phyloP scores from a whole-genome alignment of 1,140 invertebrate species.

The Laodelphax striatellus region DNA sequence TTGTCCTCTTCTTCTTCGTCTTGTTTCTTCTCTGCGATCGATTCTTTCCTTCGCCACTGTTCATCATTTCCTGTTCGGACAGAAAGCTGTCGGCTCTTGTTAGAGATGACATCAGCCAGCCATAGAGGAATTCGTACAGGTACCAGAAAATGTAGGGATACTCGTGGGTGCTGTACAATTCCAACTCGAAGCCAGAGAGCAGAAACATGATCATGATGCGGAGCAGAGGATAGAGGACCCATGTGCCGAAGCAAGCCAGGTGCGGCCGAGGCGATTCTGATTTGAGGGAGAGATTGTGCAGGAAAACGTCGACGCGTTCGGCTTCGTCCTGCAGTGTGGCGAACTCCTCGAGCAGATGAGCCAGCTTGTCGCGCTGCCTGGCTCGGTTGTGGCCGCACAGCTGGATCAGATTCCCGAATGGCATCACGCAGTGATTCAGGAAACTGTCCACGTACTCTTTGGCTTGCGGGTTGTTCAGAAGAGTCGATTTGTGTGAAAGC shows the following conservation, averaged over 20 bases:
- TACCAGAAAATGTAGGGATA: constrained; percentile 96
- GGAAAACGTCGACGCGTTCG: constrained; percentile 76
- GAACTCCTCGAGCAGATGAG: constrained; percentile 79
- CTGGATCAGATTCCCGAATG: constrained; percentile 79
- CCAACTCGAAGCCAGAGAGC: constrained; percentile 87
- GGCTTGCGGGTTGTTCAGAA: constrained; percentile 52
- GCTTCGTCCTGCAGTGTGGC: constrained; percentile 89
- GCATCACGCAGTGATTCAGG: constrained; percentile 72
- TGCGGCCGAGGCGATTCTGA: constrained; percentile 56
- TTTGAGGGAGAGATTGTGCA: constrained; percentile 59
- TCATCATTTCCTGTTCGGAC: constrained; percentile 54
- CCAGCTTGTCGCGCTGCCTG: constrained; percentile 85
- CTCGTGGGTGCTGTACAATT: constrained; percentile 92
- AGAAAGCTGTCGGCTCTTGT: constrained; percentile 77
- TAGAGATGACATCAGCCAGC: constrained; percentile 83
- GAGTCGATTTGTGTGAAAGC: constrained; percentile 52
- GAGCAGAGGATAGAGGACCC: constrained; percentile 92
- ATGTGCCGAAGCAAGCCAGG: constrained; percentile 84
- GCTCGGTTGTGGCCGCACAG: constrained; percentile 91
- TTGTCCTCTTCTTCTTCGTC: constrained; percentile 55
- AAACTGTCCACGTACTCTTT: constrained; percentile 84
- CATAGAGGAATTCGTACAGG: constrained; percentile 88
- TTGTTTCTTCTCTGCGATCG: constrained; percentile 33
- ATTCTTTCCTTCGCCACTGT: constrained; percentile 33
- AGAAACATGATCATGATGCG: constrained; percentile 93